Evolutionary conservation across 2,888 invertebrate genomes (phyloP).

Genomic region (Drosophila greeni): DNA sequence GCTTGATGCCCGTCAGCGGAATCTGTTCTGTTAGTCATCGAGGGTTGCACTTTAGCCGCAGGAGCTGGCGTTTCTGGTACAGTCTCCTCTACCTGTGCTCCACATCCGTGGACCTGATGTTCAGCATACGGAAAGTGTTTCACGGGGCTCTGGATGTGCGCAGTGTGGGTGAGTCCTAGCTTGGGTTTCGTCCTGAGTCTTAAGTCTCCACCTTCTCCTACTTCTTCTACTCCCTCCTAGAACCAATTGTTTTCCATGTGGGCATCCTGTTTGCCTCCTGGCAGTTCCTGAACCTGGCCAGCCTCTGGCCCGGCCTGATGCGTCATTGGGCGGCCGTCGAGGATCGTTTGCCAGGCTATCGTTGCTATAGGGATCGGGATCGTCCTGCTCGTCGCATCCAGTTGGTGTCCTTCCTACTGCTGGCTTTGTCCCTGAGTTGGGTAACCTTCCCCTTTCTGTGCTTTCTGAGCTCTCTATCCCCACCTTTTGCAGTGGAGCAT

Average conservation of each 20-base stretch:
- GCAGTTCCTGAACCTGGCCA: constrained; percentile 78
- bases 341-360: constrained; percentile 24
- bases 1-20: constrained; percentile 76
- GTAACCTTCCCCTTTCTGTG: neutral
- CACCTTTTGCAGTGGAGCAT: constrained; percentile 71
- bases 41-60: constrained; percentile 76
- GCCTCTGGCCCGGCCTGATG: constrained; percentile 76
- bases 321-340: constrained; percentile 73
- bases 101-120: constrained; percentile 60
- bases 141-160: constrained; percentile 67
- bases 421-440: constrained; percentile 71
- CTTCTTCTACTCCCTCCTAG: too few relatives aligned
- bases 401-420: constrained; percentile 60
- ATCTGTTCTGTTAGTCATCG: constrained; percentile 59
- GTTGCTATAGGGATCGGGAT: constrained; percentile 53
- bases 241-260: constrained; percentile 75
- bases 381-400: constrained; percentile 60
- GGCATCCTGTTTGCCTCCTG: constrained; percentile 66
- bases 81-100: constrained; percentile 60
- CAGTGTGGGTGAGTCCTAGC: constrained; percentile 63
- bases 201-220: neutral
- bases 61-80: constrained; percentile 70
- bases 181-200: neutral
- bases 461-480: neutral
- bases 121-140: constrained; percentile 60